Conservation (phyloP, 2,888 invertebrate genomes). For the Acanthosepion lycidas region DNA sequence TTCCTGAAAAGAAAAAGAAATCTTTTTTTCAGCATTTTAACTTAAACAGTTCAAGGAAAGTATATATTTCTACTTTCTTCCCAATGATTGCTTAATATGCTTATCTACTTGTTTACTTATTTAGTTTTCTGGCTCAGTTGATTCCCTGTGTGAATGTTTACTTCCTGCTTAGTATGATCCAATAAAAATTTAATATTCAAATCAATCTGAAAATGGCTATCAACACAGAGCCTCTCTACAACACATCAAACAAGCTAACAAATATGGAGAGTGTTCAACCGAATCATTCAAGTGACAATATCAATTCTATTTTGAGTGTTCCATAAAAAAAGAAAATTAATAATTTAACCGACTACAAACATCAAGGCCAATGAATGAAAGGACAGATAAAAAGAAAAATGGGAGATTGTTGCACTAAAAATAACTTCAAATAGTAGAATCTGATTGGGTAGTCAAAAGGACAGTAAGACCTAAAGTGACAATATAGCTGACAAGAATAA, state of each 20-base stretch:
- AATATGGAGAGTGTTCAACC: not conserved
- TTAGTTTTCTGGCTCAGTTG: not conserved
- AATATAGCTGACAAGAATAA: slow-evolving; percentile 33
- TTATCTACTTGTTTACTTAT: no score
- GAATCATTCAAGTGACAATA: slow-evolving; percentile 20
- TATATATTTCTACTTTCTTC: no score
- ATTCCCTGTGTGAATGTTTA: not conserved
- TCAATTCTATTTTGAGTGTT: not conserved
- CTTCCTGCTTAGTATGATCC: not conserved
- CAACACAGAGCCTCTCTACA: not conserved
- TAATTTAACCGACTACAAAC: slow-evolving; percentile 4
- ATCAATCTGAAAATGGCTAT: not conserved
- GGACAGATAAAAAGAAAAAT: not conserved
- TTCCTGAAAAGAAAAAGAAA: no score
- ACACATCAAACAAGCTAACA: not conserved
- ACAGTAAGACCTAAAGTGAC: slow-evolving; percentile 13
- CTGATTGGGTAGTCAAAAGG: not conserved
- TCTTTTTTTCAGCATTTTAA: no score
- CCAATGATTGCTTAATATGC: no score
- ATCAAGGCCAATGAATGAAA: slow-evolving; percentile 33
- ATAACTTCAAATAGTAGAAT: not conserved
- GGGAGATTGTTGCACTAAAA: not conserved
- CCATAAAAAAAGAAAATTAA: not conserved
- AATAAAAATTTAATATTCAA: slow-evolving; percentile 22
- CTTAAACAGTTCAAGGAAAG: no score